Evolutionary conservation across 1,140 invertebrate genomes (phyloP), one percentile per base, ranked within the genome.

Genomic region (Psix sp.): DNA sequence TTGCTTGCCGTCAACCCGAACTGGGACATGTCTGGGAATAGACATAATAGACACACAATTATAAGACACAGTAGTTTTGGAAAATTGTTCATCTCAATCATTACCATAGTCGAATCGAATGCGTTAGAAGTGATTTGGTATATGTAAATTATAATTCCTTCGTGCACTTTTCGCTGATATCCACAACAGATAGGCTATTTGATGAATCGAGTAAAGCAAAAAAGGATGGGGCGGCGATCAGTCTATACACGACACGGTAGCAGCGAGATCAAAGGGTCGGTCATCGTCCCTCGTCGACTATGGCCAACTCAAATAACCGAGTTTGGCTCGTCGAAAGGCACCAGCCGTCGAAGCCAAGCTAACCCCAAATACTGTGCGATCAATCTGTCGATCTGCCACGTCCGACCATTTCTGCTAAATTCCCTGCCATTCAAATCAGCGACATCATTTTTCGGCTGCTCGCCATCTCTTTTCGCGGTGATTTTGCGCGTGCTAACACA

Each of bases 1-100:
- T 94, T 94, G 60, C 92, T 90, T 63, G 92, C 92, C 77, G 92
- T 92, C 82, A 93, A 82, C 31, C 93, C 92, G 79, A 94, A 93
- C 84, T 94, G 92, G 39, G 92, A 90, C 91, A 94, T 92, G 84
- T 93, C 93, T 94, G 31, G 39, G 29, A 16, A 49, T 7, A 24
- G 3, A 24, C 21, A 24, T 7, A 24, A n/a, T n/a, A n/a, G n/a
- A n/a, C 21, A 24, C 21, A 24, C 21, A 24, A 24, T 24, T 24
- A 24, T 24, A 24, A 24, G 7, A 24, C 21, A 24, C 7, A 24
- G 3, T 24, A n/a, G n/a, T n/a, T n/a, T n/a, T n/a, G n/a, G n/a
- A n/a, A n/a, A n/a, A n/a, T n/a, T n/a, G n/a, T n/a, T n/a, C n/a
- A n/a, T n/a, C n/a, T n/a, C n/a, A n/a, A n/a, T n/a, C n/a, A n/a